Conservation (phyloP, 2,888 invertebrate species). For the Teinopalpus imperialis region DNA sequence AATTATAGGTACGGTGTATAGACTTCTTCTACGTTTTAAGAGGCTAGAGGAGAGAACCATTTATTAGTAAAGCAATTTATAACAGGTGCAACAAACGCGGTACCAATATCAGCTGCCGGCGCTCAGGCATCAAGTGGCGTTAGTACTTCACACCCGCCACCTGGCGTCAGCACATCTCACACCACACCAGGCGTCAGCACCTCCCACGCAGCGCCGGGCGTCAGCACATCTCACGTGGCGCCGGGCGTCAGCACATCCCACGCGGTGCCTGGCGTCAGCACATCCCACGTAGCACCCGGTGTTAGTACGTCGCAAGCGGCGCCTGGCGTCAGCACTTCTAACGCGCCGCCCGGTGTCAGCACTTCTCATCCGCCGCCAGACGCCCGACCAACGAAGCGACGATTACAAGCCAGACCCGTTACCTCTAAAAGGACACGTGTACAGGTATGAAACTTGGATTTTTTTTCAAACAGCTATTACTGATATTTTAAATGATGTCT, state of each 20-base stretch:
- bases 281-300: conserved; percentile 43
- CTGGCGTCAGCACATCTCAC: conserved; percentile 52
- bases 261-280: conserved; percentile 42
- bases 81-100: conserved; percentile 37
- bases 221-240: conserved; percentile 41
- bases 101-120: conserved; percentile 42
- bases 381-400: conserved; percentile 61
- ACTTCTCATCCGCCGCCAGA: conserved; percentile 62
- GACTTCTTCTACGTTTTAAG: no score
- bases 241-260: conserved; percentile 49
- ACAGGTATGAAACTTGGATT: conserved; percentile 52
- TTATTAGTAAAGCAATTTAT: no score
- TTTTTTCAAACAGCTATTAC: conserved; percentile 14
- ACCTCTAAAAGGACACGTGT: conserved; percentile 79
- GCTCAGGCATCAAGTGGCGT: conserved; percentile 47
- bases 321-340: conserved; percentile 46
- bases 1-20: no score
- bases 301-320: conserved; percentile 39
- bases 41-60: no score
- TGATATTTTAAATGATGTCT: no score
- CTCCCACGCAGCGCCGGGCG: conserved; percentile 33
- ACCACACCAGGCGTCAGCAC: conserved; percentile 50
- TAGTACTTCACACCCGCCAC: conserved; percentile 38
- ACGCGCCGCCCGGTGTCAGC: conserved; percentile 45
- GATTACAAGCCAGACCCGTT: conserved; percentile 63